Conservation (phyloP, 2,888 invertebrate species). For the Nudaria mundana region DNA sequence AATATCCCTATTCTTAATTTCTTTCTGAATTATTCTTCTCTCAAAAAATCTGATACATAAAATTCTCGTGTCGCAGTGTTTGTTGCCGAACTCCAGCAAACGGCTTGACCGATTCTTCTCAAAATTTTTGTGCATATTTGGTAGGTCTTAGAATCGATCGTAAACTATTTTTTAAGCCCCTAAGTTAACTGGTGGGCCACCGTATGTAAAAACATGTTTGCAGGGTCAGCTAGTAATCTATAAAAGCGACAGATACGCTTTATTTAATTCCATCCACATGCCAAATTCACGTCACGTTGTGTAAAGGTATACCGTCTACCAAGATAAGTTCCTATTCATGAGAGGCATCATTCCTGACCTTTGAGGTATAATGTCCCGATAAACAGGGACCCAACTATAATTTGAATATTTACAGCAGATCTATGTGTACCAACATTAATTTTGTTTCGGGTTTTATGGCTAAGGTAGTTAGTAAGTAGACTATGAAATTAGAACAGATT, state of each 20-base stretch:
- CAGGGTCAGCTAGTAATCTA: no score
- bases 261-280: neutral
- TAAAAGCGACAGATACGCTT: neutral
- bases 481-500: no score
- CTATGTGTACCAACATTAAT: slow-evolving; percentile 35
- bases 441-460: slow-evolving; percentile 31
- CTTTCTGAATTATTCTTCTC: no score
- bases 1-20: no score
- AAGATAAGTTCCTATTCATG: slow-evolving; percentile 46
- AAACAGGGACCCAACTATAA: slow-evolving; percentile 38
- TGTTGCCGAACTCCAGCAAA: no score
- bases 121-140: no score
- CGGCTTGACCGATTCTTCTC: no score
- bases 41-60: no score
- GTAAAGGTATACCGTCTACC: slow-evolving; percentile 39
- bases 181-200: neutral
- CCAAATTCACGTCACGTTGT: slow-evolving; percentile 15
- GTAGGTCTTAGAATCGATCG: no score
- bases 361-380: slow-evolving; percentile 43
- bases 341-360: slow-evolving; percentile 41
- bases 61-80: no score
- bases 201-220: neutral
- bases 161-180: neutral
- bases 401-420: slow-evolving; percentile 42
- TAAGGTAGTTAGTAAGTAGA: no score